Conservation (phyloP, 1,140 invertebrate species). For the Temnothorax longispinosus region DNA sequence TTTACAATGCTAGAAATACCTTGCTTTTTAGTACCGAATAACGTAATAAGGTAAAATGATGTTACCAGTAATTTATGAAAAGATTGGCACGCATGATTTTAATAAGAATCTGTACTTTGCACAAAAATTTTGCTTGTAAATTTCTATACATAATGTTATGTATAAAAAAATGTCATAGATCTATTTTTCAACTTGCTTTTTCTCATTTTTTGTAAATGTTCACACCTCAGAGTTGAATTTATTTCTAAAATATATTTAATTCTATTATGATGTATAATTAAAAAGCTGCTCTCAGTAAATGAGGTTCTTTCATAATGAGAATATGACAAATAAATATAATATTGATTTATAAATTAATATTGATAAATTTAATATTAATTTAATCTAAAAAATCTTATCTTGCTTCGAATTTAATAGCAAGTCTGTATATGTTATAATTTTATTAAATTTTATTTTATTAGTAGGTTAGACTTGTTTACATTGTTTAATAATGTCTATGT, state of each 20-base stretch:
- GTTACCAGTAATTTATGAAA: neutral
- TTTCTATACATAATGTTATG: neutral
- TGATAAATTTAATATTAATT: neutral
- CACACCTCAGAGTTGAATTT: neutral
- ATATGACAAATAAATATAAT: neutral
- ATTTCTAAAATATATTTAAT: neutral
- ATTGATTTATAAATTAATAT: no score
- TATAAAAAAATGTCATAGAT: neutral
- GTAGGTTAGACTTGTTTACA: neutral
- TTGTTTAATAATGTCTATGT: neutral
- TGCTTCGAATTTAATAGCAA: neutral
- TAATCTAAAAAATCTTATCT: neutral
- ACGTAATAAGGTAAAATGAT: slow-evolving; percentile 36
- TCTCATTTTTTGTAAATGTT: neutral
- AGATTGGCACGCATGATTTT: neutral
- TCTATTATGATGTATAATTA: neutral
- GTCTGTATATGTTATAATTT: neutral
- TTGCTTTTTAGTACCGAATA: slow-evolving; percentile 24
- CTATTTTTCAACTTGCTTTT: neutral
- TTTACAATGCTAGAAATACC: slow-evolving; percentile 27
- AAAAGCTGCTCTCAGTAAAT: neutral
- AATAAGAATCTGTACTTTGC: neutral
- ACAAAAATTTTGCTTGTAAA: slow-evolving; percentile 1
- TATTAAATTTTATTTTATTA: neutral
- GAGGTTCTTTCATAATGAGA: neutral